These are phyloP conservation scores for Limanda limanda DNA, from an alignment of 2,113 vertebrate genomes.

Conservation along the genomic window DNA sequence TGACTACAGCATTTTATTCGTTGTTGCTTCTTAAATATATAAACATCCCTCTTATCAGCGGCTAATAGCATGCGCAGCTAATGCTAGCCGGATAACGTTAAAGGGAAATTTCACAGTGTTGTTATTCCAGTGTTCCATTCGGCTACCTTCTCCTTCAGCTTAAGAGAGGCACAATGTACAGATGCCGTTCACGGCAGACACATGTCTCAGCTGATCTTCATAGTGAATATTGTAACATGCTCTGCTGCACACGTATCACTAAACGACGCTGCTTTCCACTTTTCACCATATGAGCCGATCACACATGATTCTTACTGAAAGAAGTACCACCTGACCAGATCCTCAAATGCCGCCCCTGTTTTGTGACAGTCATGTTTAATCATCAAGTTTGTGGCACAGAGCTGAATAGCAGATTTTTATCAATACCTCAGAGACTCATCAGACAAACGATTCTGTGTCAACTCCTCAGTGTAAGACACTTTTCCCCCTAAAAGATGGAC, in stretches of 20 bases:
- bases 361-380: too few relatives aligned
- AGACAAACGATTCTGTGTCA: too few relatives aligned
- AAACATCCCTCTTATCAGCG: neutral
- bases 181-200: neutral
- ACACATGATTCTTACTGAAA: neutral
- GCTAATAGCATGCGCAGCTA: conserved; percentile 33
- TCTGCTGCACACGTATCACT: neutral
- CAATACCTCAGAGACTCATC: too few relatives aligned
- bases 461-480: too few relatives aligned
- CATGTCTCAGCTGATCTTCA: neutral
- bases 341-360: too few relatives aligned
- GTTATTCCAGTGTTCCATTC: neutral
- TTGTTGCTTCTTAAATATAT: neutral
- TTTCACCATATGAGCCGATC: too few relatives aligned
- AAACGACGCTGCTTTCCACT: neutral
- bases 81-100: conserved; percentile 45
- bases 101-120: neutral
- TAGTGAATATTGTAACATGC: neutral
- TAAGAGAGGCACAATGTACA: neutral
- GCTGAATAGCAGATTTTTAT: too few relatives aligned
- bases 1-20: neutral
- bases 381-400: too few relatives aligned
- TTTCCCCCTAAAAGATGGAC: too few relatives aligned
- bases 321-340: conserved; percentile 15
- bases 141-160: neutral